A percentile compares a stretch with the other conserved stretches of the same genome.
phyloP scores from a whole-genome alignment of 2,888 invertebrate genomes.

The Balanococcus diminutus region DNA sequence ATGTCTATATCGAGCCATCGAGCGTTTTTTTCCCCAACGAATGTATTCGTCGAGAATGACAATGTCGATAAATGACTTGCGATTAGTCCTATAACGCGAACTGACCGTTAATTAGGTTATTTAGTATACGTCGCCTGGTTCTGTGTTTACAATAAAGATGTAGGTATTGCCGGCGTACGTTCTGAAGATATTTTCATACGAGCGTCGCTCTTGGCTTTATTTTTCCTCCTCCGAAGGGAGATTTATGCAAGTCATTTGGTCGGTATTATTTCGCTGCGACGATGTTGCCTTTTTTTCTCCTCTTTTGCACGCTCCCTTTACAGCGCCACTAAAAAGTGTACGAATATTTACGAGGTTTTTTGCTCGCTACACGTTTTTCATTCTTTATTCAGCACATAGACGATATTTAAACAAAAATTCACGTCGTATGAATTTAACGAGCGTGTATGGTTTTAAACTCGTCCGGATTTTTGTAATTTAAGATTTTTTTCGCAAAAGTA shows the following conservation, averaged over 20 bases:
- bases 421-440: conserved; percentile 23
- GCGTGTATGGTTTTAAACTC: conserved; percentile 4
- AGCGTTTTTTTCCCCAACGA: background rate
- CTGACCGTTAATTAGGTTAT: conserved; percentile 38
- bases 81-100: conserved; percentile 18
- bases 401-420: conserved; percentile 31
- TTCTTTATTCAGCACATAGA: background rate
- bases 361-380: background rate
- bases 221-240: background rate
- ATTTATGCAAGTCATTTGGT: conserved; percentile 19
- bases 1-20: background rate
- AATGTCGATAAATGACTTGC: conserved; percentile 41
- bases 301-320: background rate
- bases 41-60: conserved; percentile 18
- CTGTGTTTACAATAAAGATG: conserved; percentile 1
- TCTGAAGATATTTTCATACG: background rate
- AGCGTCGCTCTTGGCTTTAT: background rate
- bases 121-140: background rate
- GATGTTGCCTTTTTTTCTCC: background rate
- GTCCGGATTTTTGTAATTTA: background rate
- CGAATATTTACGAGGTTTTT: conserved; percentile 23
- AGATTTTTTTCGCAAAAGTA: background rate
- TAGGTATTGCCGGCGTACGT: background rate
- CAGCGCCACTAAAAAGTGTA: background rate
- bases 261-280: conserved; percentile 20